Base-by-base conservation (phyloP, 2,113 vertebrate species). In the Meriones unguiculatus region DNA sequence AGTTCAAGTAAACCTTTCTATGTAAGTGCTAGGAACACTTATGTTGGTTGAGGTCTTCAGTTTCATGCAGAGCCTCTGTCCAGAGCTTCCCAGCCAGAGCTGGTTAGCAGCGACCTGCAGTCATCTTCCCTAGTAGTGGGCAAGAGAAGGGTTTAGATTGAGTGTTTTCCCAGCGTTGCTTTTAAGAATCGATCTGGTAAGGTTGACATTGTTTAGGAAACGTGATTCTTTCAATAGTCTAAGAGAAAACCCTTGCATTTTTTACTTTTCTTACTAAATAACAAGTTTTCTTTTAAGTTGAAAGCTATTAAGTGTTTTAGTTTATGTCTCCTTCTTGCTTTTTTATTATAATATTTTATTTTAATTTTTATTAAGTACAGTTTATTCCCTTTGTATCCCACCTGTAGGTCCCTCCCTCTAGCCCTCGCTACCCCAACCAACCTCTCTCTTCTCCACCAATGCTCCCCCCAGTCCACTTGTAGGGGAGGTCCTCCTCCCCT, bases 291-390 rank as follows among this genome's bases (percentile, higher is more conserved):
- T 96, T 57, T 94, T 96, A 41, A 93, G 54, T 65, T n/a, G 52
- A 96, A 73, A 88, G 38, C 69, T 96, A 73, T 96, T 97, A 35
- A 35, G 69, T 35, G 73, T 96, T 96, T 97, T 93, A 93, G 91
- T 96, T 96, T 97, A 95, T 96, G 5, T 46, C 46, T 46, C 46
- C 46, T 46, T 46, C 46, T 32, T 77, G 96, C 96, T 96, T 93
- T 82, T 97, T 70, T 96, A 46, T 76, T 96, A 95, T 46, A 46
- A 46, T 46, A 5, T 46, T 46, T 46, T 46, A 46, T 46, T 46
- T 46, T 46, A 46, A 46, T 4, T 46, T 46, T 46, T 46, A 46
- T 4, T 46, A 46, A 46, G 46, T 46, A 46, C 46, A 46, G 46
- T 46, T 46, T 46, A 46, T 46, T 46, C 46, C 46, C 46, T 46